A percentile compares a stretch with the other conserved stretches of the same genome.
Conservation (phyloP, 2,888 invertebrate genomes). For the Drosophila neotestacea region DNA sequence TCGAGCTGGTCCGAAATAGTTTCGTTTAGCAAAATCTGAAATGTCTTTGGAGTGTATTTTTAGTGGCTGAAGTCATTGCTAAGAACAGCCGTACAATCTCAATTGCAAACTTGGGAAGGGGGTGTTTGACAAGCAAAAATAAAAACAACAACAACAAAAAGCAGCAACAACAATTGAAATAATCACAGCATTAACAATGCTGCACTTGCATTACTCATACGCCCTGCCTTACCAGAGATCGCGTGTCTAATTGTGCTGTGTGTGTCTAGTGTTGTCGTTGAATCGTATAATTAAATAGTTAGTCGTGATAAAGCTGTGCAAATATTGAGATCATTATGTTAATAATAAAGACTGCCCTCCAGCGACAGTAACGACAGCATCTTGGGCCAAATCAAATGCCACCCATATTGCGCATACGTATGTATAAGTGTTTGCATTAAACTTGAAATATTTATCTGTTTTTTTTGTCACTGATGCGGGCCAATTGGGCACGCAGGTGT, state of each 20-base stretch:
- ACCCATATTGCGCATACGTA: constrained; percentile 23
- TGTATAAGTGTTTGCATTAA: constrained; percentile 57
- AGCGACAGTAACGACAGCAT: constrained; percentile 30
- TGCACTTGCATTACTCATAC: constrained; percentile 74
- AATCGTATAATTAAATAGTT: constrained; percentile 69
- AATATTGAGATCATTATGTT: constrained; percentile 81
- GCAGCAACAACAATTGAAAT: constrained; percentile 23
- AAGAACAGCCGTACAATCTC: constrained; percentile 30
- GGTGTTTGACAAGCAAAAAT: constrained; percentile 29
- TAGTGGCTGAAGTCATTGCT: constrained; percentile 70
- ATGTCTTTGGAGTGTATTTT: constrained; percentile 65
- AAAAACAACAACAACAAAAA: constrained; percentile 2
- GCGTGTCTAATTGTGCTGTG: constrained; percentile 70
- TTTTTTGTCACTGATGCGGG: constrained; percentile 65
- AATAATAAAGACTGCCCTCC: constrained; percentile 58
- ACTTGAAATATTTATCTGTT: constrained; percentile 55
- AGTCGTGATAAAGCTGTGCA: constrained; percentile 77
- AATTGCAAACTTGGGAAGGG: not conserved
- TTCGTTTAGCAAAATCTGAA: constrained; percentile 47
- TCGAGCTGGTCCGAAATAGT: constrained; percentile 50
- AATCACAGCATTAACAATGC: constrained; percentile 46
- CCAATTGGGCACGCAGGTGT: constrained; percentile 75
- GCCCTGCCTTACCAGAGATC: constrained; percentile 67
- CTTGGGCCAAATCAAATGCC: constrained; percentile 35
- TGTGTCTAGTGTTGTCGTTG: constrained; percentile 32